phyloP scores from a whole-genome alignment of 2,797 vertebrate species.

The Sebastes iracundus region DNA sequence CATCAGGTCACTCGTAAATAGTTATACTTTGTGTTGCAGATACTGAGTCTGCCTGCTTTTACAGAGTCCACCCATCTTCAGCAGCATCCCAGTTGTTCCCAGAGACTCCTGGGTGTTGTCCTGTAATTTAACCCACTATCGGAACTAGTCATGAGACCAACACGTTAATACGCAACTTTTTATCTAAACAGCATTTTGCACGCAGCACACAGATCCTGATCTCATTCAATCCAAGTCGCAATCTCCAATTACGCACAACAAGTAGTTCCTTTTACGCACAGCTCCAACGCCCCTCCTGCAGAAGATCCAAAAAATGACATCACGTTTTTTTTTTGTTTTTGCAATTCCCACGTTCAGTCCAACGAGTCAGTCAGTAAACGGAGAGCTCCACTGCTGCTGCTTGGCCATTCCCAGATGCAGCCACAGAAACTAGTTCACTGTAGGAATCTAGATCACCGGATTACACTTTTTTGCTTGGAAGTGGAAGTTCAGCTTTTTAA shows the following conservation, averaged over 20 bases:
- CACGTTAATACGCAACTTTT: background rate
- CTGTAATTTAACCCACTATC: background rate
- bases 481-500: constrained; percentile 28
- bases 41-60: background rate
- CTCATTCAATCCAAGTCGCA: constrained; percentile 45
- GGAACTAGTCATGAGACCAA: background rate
- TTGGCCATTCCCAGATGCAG: constrained; percentile 45
- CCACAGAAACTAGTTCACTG: constrained; percentile 25
- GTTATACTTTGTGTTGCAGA: background rate
- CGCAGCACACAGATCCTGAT: constrained; percentile 8
- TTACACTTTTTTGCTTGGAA: constrained; percentile 52
- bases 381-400: constrained; percentile 29
- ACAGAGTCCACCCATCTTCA: background rate
- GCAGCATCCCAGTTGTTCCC: background rate
- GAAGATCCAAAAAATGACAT: constrained; percentile 83
- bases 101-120: constrained; percentile 7
- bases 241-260: constrained; percentile 67
- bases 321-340: constrained; percentile 70
- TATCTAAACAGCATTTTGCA: constrained; percentile 19
- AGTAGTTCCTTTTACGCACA: constrained; percentile 66
- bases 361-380: constrained; percentile 29
- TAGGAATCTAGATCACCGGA: constrained; percentile 28
- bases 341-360: constrained; percentile 84
- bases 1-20: background rate
- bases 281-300: constrained; percentile 68